Evolutionary conservation across 2,113 vertebrate species (phyloP), one percentile per base, ranked within the genome.

Genomic region (Rhynchopsitta pachyrhyncha): DNA sequence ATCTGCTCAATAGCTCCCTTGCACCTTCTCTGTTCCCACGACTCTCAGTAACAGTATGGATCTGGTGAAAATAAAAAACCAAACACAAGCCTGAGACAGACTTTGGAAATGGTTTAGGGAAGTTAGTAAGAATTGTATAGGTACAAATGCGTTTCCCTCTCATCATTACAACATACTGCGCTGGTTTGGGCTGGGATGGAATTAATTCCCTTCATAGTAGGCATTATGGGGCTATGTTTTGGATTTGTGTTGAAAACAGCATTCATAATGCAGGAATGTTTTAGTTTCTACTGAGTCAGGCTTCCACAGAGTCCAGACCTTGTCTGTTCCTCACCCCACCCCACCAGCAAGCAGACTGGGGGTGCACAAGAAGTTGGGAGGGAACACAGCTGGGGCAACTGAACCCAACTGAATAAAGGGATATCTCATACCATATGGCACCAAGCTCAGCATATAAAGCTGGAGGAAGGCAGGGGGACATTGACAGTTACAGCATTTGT

Each of bases 1-100:
- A 98, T 87, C 98, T 98, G 71, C 71, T 97, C 52, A 99, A 92
- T 13, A 99, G 97, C 82, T 98, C 97, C 35, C 98, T 95, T 46
- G 98, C 98, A 52, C 98, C 99, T 11, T 67, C 90, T 53, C 41
- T 97, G 31, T 83, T 70, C 44, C 98, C 98, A 9, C 2, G 18
- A n/a, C 71, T 97, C 19, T 16, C 46, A 35, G 47, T 93, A 90
- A 95, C 95, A 66, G 95, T 28, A 4, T 24, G 17, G 80, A 99
- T 97, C 99, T 99, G 68, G 24, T 97, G 82, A 74, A 97, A 96
- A 92, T 24, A 79, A 62, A 49, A 23, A 69, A 16, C 0, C 29
- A 49, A 29, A 91, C 88, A 22, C 33, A 66, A 29, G 14, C 7
- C 35, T 71, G 13, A 69, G 25, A 59, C 5, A 90, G 71, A 53